Percentiles rank a stretch among this genome's conserved stretches.
phyloP scores from a whole-genome alignment of 2,113 vertebrate genomes.

The Crotalus tigris region DNA sequence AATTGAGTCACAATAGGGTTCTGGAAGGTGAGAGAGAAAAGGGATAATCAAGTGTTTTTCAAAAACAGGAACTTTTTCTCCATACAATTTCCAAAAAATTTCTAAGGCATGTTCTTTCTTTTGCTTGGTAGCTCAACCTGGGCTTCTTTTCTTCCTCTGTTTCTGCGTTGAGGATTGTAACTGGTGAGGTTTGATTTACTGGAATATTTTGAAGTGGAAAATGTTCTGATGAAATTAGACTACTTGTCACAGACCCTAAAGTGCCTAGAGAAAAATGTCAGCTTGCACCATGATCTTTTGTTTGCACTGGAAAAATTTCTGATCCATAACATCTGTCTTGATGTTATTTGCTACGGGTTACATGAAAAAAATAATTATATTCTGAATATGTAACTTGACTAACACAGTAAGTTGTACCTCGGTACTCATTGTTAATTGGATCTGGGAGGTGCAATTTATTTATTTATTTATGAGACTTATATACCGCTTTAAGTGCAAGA shows the following conservation, averaged over 20 bases:
- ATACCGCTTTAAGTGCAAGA: too few species aligned
- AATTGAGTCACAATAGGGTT: slow-evolving; percentile 94
- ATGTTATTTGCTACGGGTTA: neutral
- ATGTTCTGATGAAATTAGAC: neutral
- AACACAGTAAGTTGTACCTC: neutral
- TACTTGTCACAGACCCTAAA: neutral
- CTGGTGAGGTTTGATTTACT: neutral
- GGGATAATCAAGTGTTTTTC: neutral
- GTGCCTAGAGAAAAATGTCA: neutral
- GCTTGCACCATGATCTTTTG: neutral
- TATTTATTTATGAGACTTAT: too few species aligned
- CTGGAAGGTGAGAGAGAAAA: slow-evolving; percentile 63
- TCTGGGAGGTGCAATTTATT: neutral
- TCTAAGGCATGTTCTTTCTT: neutral
- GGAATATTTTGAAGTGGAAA: neutral
- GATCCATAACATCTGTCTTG: neutral
- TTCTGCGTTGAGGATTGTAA: neutral
- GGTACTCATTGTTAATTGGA: neutral
- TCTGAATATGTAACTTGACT: neutral
- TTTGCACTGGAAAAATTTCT: neutral
- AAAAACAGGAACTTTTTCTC: neutral
- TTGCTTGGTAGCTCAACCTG: neutral
- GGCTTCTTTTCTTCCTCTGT: neutral
- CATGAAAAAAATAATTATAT: neutral
- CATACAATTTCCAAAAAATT: too few species aligned